Evolutionary conservation across 2,797 vertebrate species (phyloP), one percentile per base, ranked within the genome.

Genomic region (Phoeniculus purpureus): DNA sequence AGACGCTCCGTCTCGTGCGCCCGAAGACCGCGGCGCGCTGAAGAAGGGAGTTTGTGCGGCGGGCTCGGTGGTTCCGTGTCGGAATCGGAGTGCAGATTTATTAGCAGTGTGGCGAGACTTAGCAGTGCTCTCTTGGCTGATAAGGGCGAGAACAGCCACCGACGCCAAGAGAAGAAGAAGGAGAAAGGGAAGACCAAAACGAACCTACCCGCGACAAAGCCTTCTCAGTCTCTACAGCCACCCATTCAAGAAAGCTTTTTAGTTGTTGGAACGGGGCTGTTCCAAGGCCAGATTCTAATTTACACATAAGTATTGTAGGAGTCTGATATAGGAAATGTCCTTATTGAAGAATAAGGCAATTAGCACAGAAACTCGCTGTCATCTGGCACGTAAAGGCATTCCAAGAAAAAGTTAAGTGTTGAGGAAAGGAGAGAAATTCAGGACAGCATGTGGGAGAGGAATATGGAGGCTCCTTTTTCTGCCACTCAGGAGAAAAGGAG

Each of bases 401-500:
- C 96, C 76, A 97, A 97, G 97, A 96, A 97, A 97, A 98, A 97
- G 96, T 97, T 95, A 96, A 97, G 97, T 96, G 97, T 97, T 95
- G 95, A 96, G 96, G 95, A 97, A 96, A 96, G 96, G 93, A 96
- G 97, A 97, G 97, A 96, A 98, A 97, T 97, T 98, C 96, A 97
- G 97, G 97, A 97, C 97, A 97, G 97, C 97, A 86, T 91, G 97
- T 98, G 97, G 97, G 97, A 97, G 96, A 97, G 83, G 92, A 97
- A 96, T 97, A 93, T 95, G 89, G 89, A 96, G 96, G 93, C 95
- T 96, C 93, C 94, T 96, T 97, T 96, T 96, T 97, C 94, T 97
- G 96, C 97, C 87, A 94, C 83, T 95, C 88, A 88, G 95, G 87
- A 96, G 96, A 95, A 92, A 95, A 94, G 91, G 95, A 92, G 90